A percentile compares a stretch with the other conserved stretches of the same genome.
phyloP scores from a whole-genome alignment of 1,140 invertebrate species.

The Oryctes rhinoceros region DNA sequence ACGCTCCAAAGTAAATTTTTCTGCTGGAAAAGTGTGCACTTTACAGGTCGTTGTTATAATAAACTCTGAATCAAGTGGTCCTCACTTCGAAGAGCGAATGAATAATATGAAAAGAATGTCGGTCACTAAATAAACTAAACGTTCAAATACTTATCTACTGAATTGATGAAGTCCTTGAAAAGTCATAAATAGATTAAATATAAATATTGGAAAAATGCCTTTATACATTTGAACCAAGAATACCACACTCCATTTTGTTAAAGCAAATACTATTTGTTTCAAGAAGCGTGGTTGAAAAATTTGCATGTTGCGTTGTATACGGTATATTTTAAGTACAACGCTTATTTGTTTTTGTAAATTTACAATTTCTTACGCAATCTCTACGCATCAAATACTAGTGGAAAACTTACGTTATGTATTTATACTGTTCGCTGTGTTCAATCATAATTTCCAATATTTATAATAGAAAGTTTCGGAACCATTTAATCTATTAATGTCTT shows the following conservation, averaged over 20 bases:
- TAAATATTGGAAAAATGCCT: neutral
- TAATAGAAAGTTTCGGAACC: neutral
- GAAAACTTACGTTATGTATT: too few relatives aligned
- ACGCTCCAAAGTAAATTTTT: neutral
- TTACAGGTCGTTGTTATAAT: conserved; percentile 11
- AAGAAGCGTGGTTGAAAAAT: too few relatives aligned
- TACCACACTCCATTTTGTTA: too few relatives aligned
- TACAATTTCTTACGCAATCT: too few relatives aligned
- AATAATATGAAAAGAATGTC: conserved; percentile 14
- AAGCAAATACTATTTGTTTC: too few relatives aligned
- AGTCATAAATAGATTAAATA: neutral
- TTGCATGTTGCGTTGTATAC: too few relatives aligned
- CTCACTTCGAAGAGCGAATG: neutral
- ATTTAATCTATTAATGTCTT: conserved; percentile 17
- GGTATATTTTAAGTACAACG: too few relatives aligned
- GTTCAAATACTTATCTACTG: neutral
- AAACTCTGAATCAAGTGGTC: neutral
- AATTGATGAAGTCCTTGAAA: neutral
- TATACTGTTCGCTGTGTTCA: too few relatives aligned
- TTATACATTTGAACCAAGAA: neutral
- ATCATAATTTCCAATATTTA: conserved; percentile 13
- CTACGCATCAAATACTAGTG: too few relatives aligned
- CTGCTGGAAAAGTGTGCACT: neutral
- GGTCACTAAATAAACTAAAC: neutral
- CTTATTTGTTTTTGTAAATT: too few relatives aligned